A percentile compares a stretch with the other conserved stretches of the same genome.
Conservation (phyloP, 2,888 invertebrate species). For the Psylliodes chrysocephalus region DNA sequence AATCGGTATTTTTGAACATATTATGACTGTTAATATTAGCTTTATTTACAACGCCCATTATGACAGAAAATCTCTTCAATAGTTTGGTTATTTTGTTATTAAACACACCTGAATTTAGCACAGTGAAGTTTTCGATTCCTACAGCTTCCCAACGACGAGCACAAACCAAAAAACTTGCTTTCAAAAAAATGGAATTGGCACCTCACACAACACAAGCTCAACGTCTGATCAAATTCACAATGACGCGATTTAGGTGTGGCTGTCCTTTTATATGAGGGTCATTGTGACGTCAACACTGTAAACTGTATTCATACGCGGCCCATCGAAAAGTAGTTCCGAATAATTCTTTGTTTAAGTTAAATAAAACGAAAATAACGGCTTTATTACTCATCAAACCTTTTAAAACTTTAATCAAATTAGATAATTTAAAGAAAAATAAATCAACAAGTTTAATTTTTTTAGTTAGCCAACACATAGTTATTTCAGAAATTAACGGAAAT, state of each 20-base stretch:
- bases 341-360: no score
- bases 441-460: no score
- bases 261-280: conserved; percentile 50
- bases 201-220: conserved; percentile 33
- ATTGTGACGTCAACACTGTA: conserved; percentile 22
- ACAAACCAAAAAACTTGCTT: not conserved
- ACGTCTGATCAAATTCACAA: conserved; percentile 28
- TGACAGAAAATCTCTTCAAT: conserved; percentile 47
- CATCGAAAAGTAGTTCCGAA: conserved; percentile 52
- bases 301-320: conserved; percentile 53
- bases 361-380: no score
- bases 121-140: conserved; percentile 16
- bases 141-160: not conserved
- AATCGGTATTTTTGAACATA: conserved; percentile 66
- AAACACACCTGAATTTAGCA: conserved; percentile 53
- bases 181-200: conserved; percentile 27
- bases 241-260: conserved; percentile 38
- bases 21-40: conserved; percentile 26
- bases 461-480: no score
- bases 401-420: no score
- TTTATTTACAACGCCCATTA: conserved; percentile 50
- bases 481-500: no score
- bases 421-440: no score
- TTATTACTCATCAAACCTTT: no score
- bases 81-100: conserved; percentile 36